Evolutionary conservation across 1,140 invertebrate genomes (phyloP).

Genomic region (Trichogramma pretiosum): DNA sequence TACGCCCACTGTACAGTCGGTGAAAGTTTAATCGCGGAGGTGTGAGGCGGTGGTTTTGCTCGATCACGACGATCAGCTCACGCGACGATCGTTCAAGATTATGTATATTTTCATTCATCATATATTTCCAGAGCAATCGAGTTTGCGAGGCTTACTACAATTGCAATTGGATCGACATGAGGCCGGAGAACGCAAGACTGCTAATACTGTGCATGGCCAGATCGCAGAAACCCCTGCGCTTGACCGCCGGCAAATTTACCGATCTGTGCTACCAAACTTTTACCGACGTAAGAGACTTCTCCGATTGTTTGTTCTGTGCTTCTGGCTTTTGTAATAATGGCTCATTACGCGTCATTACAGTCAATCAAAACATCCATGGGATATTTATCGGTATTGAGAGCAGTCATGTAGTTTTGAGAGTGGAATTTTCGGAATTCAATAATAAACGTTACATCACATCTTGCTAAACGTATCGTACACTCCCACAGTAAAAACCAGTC

Average conservation of each 20-base stretch:
- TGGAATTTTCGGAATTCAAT: neutral
- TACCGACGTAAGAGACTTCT: constrained; percentile 25
- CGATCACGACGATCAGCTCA: too few species aligned
- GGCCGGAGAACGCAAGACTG: constrained; percentile 15
- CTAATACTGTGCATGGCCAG: constrained; percentile 22
- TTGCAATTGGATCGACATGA: constrained; percentile 19
- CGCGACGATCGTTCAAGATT: neutral
- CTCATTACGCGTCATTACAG: constrained; percentile 13
- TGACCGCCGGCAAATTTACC: constrained; percentile 26
- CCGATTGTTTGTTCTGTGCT: too few species aligned
- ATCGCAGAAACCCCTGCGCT: constrained; percentile 18
- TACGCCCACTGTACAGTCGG: constrained; percentile 29
- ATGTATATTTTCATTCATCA: neutral
- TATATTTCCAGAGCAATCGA: constrained; percentile 16
- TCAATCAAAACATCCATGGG: constrained; percentile 22
- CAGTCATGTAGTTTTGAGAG: constrained; percentile 13
- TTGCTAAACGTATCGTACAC: too few species aligned
- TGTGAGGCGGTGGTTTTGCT: constrained; percentile 9
- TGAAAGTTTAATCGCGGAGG: constrained; percentile 31
- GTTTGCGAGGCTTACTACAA: constrained; percentile 21
- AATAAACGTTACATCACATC: too few species aligned
- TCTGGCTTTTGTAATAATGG: too few species aligned
- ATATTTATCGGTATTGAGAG: constrained; percentile 25
- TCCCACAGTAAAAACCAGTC: too few species aligned
- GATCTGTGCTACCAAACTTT: constrained; percentile 23